Evolutionary conservation across 2,888 invertebrate species (phyloP), one percentile per base, ranked within the genome.

Genomic region (Xylota sylvarum): DNA sequence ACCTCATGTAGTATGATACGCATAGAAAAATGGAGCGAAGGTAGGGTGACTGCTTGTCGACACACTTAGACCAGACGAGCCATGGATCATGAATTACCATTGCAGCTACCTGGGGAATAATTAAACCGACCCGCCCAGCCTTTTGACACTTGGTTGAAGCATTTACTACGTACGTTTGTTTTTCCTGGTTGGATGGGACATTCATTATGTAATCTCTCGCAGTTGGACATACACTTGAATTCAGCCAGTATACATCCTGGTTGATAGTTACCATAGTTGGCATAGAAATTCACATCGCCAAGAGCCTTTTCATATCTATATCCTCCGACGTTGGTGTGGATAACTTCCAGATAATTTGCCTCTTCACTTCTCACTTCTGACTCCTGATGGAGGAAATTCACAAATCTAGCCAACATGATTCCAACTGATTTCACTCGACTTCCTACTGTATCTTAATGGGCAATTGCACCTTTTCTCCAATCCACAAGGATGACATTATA

Each of bases 291-390:
- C 0, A 93, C 91, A 86, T 94, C 92, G 0, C 95, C 95, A 89
- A 93, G 88, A 0, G 93, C 89, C 80, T 89, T 90, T 88, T 92
- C 92, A 84, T 90, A 91, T n/a, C 91, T 92, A 81, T 92, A 92
- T 30, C 90, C 90, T 46, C 91, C 91, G 5, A 94, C 94, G 87
- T 95, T 95, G 0, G 96, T 95, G 89, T 97, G 96, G 78, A 96
- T 94, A 0, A 96, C 94, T 89, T 96, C 96, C 1, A 95, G 96
- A 89, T 96, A 96, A 50, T 93, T 91, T 0, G 96, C 96, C 90
- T 96, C 96, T 7, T 91, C 93, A 43, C 91, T 89, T 89, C 6
- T 90, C 89, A 90, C 89, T 43, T 90, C 91, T 0, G 94, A 93
- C 89, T 95, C 94, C 0, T 94, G 94, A 88, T 95, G 95, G 7